Percentiles rank a stretch among this genome's conserved stretches.
phyloP scores from a whole-genome alignment of 2,888 invertebrate genomes.

The Ochropleura plecta region DNA sequence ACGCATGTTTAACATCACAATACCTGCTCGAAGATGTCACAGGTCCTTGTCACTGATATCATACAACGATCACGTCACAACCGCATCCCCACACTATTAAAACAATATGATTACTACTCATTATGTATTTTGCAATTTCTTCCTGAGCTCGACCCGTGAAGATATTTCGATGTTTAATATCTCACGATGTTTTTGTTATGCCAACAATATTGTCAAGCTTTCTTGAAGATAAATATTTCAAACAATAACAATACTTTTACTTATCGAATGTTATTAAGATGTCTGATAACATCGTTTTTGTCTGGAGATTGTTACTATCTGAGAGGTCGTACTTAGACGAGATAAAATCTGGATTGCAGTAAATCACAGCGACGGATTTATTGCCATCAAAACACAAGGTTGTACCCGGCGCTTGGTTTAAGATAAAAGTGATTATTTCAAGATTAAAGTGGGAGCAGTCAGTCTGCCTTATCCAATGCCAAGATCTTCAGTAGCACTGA shows the following conservation, averaged over 20 bases:
- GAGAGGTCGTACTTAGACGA: constrained; percentile 38
- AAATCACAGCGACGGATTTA: constrained; percentile 55
- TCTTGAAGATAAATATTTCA: constrained; percentile 48
- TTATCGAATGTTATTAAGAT: constrained; percentile 59
- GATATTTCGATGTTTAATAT: constrained; percentile 28
- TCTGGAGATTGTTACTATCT: constrained; percentile 50
- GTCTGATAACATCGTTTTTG: constrained; percentile 48
- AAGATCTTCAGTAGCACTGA: constrained; percentile 24
- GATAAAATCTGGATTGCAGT: constrained; percentile 45
- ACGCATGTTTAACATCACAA: constrained; percentile 71
- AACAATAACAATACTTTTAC: constrained; percentile 59
- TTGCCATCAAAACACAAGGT: constrained; percentile 46
- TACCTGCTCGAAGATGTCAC: constrained; percentile 60
- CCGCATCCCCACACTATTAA: constrained; percentile 41
- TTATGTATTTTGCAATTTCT: constrained; percentile 38
- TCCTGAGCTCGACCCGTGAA: constrained; percentile 13
- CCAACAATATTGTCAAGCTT: constrained; percentile 44
- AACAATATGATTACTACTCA: constrained; percentile 35
- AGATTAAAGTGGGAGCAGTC: constrained; percentile 35
- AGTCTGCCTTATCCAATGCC: constrained; percentile 25
- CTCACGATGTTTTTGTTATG: constrained; percentile 58
- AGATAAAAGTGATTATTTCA: constrained; percentile 46
- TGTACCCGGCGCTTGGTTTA: constrained; percentile 14
- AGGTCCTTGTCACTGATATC: constrained; percentile 63
- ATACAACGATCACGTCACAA: constrained; percentile 39